phyloP scores from a whole-genome alignment of 2,797 vertebrate species.

The Todus mexicanus region DNA sequence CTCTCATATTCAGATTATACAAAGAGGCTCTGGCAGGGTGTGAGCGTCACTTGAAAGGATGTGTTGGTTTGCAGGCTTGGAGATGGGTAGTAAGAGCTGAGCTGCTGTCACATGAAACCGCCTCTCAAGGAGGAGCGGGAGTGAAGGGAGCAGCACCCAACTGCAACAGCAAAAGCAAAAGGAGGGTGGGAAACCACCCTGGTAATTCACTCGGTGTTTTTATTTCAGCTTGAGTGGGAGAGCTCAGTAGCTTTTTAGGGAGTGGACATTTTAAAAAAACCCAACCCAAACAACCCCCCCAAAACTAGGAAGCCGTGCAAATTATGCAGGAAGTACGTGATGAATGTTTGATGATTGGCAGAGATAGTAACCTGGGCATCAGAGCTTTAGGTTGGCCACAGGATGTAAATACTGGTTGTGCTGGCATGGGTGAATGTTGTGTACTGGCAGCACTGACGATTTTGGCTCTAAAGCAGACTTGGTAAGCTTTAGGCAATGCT shows the following conservation, averaged over 20 bases:
- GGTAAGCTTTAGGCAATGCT: not conserved
- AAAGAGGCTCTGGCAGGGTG: not conserved
- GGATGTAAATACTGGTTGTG: not conserved
- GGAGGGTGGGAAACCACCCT: not conserved
- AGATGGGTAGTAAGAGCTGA: not conserved
- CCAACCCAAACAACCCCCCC: not conserved
- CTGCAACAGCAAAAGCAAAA: not conserved
- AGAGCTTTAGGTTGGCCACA: not conserved
- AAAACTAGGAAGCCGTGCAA: not conserved
- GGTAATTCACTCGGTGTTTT: not conserved
- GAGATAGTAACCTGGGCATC: constrained; percentile 12
- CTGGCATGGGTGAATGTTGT: not conserved
- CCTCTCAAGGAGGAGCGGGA: not conserved
- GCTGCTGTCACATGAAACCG: not conserved
- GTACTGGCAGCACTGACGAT: not conserved
- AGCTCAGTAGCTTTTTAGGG: not conserved
- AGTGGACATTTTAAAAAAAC: not conserved
- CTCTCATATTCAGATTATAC: constrained; percentile 3
- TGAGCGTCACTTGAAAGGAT: not conserved
- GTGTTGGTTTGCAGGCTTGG: constrained; percentile 1
- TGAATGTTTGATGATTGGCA: not conserved
- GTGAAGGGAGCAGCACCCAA: not conserved
- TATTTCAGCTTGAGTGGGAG: not conserved
- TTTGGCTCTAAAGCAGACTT: not conserved
- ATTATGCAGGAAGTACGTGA: not conserved